Evolutionary conservation across 92 coral and sea anemone genomes (phyloP), one percentile per base, ranked within the genome.

Genomic region (Paragorgia papillata): DNA sequence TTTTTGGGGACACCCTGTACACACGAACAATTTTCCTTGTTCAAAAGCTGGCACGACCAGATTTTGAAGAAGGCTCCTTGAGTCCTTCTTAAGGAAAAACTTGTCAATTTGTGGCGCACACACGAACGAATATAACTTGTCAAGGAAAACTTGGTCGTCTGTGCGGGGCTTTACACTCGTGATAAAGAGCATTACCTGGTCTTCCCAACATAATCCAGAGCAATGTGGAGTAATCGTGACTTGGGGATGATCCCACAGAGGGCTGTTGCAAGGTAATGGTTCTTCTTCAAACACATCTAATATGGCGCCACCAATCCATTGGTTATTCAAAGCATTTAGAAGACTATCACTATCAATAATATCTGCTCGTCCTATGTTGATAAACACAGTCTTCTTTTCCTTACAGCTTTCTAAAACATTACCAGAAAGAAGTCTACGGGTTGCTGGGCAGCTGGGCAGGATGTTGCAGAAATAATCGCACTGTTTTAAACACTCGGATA

Each of bases 301-400:
- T 80, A 91, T 65, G 39, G 98, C 98, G 3, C 90, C 97, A 5
- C 94, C 88, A 27, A 94, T 82, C 98, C 98, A 94, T n/a, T 91
- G 87, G 76, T 80, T 80, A 58, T 91, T 74, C 8, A 91, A 73
- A 26, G 97, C 97, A 33, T 77, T 57, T 19, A 91, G 75, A 70
- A 93, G 84, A 67, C 90, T 86, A 27, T 80, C 87, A 66, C 84
- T 85, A 79, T 87, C 86, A 2, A 93, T 86, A n/a, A 91, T 73
- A 85, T 93, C 89, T 24, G 97, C 97, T 41, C 97, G 71, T 19
- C 97, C 97, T 41, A 93, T 18, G 67, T 91, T 93, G 22, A 93
- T 91, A 27, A 93, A 86, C 17, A 90, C 93, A 0, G 97, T 84
- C 12, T 80, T 76, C 35, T 82, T 85, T 50, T 48, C 80, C 54